These are phyloP conservation scores for Aphelinus certus DNA, from an alignment of 1,140 invertebrate species.

Conservation along the genomic window DNA sequence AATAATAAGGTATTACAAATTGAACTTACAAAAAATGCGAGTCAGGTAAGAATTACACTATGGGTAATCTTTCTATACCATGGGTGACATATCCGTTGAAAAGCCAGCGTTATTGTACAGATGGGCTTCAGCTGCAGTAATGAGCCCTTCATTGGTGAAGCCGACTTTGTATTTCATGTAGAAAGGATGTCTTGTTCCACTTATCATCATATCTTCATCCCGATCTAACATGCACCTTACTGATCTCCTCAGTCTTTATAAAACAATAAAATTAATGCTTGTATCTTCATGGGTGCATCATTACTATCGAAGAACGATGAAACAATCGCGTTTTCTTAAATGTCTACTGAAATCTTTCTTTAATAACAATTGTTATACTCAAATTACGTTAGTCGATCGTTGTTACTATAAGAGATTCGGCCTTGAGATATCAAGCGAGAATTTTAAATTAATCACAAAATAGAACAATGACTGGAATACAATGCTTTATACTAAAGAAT, in stretches of 20 bases:
- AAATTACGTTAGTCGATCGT: no score
- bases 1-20: not conserved
- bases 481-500: not conserved
- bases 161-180: constrained; percentile 87
- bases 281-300: no score
- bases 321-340: no score
- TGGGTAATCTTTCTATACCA: constrained; percentile 63
- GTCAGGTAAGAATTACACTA: constrained; percentile 6
- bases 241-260: constrained; percentile 74
- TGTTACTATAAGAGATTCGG: no score
- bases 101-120: constrained; percentile 87
- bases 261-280: not conserved
- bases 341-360: no score
- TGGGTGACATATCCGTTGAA: constrained; percentile 81
- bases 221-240: constrained; percentile 90
- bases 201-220: constrained; percentile 93
- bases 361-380: no score
- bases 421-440: no score
- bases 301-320: no score
- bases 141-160: constrained; percentile 77
- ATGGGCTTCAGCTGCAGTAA: constrained; percentile 76
- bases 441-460: no score
- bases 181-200: constrained; percentile 89
- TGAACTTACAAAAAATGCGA: not conserved
- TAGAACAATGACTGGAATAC: no score